These are phyloP conservation scores for Neoscelio sp. DNA, from an alignment of 2,888 invertebrate species.

Conservation along the genomic window DNA sequence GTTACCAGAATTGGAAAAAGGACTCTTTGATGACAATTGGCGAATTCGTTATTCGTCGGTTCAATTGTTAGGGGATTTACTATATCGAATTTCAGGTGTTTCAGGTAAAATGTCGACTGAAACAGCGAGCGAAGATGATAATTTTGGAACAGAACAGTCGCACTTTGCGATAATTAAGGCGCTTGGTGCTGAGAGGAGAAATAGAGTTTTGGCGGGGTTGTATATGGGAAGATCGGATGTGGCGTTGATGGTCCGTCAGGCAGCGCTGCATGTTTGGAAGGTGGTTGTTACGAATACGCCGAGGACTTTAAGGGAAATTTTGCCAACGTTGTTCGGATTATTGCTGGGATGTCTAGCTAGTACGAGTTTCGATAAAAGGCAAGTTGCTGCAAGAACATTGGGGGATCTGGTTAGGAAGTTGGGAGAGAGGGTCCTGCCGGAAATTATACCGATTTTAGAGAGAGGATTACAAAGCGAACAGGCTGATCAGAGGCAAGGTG, in stretches of 20 bases:
- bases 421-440: slow-evolving; percentile 98
- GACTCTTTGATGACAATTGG: slow-evolving; percentile 99
- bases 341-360: slow-evolving; percentile 97
- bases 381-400: slow-evolving; percentile 97
- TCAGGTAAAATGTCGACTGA: slow-evolving; percentile 99
- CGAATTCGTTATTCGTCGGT: slow-evolving; percentile 96
- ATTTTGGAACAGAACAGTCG: slow-evolving; percentile 98
- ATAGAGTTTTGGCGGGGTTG: slow-evolving; percentile 95
- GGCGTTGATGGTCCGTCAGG: slow-evolving; percentile 97
- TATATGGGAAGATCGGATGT: slow-evolving; percentile 99
- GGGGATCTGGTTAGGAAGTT: slow-evolving; percentile 98
- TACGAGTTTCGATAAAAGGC: slow-evolving; percentile 97
- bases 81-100: slow-evolving; percentile 98
- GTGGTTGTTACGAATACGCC: slow-evolving; percentile 99
- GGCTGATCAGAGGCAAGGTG: slow-evolving; percentile 98
- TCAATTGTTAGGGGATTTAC: slow-evolving; percentile 96
- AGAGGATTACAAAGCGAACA: slow-evolving; percentile 95
- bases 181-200: slow-evolving; percentile 94
- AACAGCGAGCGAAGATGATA: slow-evolving; percentile 99
- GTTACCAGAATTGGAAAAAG: slow-evolving; percentile 96
- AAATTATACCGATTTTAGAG: slow-evolving; percentile 99
- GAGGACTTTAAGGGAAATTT: slow-evolving; percentile 96
- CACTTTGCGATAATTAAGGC: slow-evolving; percentile 95
- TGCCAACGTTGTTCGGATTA: slow-evolving; percentile 96
- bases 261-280: slow-evolving; percentile 99